phyloP scores from a whole-genome alignment of 2,113 vertebrate species.

The Ammodytes dubius region DNA sequence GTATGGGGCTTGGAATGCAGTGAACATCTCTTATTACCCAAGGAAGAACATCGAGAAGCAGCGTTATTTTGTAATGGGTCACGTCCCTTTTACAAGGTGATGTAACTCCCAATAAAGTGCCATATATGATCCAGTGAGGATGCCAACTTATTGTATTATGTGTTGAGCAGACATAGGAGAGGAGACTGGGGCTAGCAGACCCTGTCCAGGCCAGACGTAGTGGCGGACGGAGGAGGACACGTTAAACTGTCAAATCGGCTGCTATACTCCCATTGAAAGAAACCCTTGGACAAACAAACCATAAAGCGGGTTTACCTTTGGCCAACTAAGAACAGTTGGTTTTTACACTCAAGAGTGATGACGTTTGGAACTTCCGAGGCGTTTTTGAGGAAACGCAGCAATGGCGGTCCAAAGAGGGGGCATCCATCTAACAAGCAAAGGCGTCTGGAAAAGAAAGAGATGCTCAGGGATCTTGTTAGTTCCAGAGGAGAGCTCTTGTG shows the following conservation, averaged over 20 bases:
- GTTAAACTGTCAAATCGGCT: conserved; percentile 62
- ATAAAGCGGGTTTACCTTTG: conserved; percentile 43
- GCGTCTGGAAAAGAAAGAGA: conserved; percentile 40
- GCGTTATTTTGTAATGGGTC: conserved; percentile 63
- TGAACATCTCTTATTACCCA: conserved; percentile 9
- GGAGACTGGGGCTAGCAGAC: conserved; percentile 28
- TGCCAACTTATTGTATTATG: conserved; percentile 45
- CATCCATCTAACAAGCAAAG: conserved; percentile 20
- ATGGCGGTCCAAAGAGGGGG: neutral
- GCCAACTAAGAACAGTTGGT: conserved; percentile 57
- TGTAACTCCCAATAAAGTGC: conserved; percentile 72
- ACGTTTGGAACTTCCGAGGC: conserved; percentile 41
- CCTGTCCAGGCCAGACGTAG: conserved; percentile 16
- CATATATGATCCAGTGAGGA: conserved; percentile 37
- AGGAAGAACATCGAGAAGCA: conserved; percentile 61
- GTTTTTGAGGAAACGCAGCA: conserved; percentile 41
- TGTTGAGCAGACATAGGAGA: conserved; percentile 39
- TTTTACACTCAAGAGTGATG: conserved; percentile 47
- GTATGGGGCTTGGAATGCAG: too few relatives aligned
- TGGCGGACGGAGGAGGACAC: conserved; percentile 48
- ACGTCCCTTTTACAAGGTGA: conserved; percentile 73
- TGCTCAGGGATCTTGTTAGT: conserved; percentile 59
- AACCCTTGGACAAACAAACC: conserved; percentile 64
- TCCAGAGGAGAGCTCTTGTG: conserved; percentile 39
- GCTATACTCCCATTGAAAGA: conserved; percentile 59